These are phyloP conservation scores for Euspilapteryx auroguttella DNA, from an alignment of 2,888 invertebrate species.

Conservation along the genomic window DNA sequence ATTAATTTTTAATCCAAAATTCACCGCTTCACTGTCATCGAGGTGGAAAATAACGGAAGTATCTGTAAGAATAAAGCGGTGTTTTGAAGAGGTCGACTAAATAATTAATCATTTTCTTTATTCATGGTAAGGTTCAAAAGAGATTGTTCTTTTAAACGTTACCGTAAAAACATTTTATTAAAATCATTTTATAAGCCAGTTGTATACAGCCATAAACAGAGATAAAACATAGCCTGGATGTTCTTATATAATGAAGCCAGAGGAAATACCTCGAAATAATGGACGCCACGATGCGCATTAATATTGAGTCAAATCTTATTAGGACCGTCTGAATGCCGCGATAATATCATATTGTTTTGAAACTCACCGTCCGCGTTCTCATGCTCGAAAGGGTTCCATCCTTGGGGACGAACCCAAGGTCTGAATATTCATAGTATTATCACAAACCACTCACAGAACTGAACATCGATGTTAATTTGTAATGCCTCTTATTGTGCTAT, in stretches of 20 bases:
- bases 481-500: constrained; percentile 29
- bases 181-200: too few species aligned
- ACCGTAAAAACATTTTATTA: neutral
- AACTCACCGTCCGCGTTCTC: constrained; percentile 50
- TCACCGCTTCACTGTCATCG: constrained; percentile 45
- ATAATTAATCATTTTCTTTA: constrained; percentile 56
- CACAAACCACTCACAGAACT: constrained; percentile 45
- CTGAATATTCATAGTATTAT: constrained; percentile 57
- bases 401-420: constrained; percentile 37
- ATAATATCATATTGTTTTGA: constrained; percentile 59
- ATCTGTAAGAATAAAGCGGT: constrained; percentile 54
- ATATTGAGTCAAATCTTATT: constrained; percentile 61
- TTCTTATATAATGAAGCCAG: constrained; percentile 31
- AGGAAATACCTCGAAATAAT: constrained; percentile 5
- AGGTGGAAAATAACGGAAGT: constrained; percentile 59
- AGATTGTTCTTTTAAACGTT: constrained; percentile 27
- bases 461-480: constrained; percentile 38
- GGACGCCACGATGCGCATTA: constrained; percentile 58
- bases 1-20: constrained; percentile 50
- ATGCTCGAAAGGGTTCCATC: constrained; percentile 52
- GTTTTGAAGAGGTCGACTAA: constrained; percentile 56
- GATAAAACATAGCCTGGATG: too few species aligned
- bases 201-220: too few species aligned
- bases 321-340: constrained; percentile 52
- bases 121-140: constrained; percentile 51